Base-by-base conservation (phyloP, 2,888 invertebrate genomes). In the Zaprionus lineosus region DNA sequence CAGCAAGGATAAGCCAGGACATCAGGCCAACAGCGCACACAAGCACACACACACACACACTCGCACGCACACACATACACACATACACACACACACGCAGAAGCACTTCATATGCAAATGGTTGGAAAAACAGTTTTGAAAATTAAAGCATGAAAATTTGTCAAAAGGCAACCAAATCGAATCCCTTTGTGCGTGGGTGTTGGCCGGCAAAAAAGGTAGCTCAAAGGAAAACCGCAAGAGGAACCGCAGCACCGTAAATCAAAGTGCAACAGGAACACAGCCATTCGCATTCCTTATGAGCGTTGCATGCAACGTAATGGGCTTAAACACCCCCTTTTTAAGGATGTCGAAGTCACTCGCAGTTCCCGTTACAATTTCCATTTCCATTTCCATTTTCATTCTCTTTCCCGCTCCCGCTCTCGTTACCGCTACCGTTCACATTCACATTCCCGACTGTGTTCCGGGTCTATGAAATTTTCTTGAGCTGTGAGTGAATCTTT, bases 81-180 rank as follows among this genome's bases (percentile, higher is more conserved):
- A 36, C 16, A 18, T 5, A 36, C 41, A 14, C 26, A 33, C 26
- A 47, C 37, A 21, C 21, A 7, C 9, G 28, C 29, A 28, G 1
- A 28, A 7, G 11, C 24, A 24, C n/a, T 15, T 2, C 44, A 52
- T 73, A 75, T 70, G 73, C 85, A 83, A 79, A 82, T 60, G 64
- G 7, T 37, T 8, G 8, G n/a, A n/a, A 46, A 65, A 60, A 37
- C 37, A 33, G 34, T 53, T 47, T 19, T 37, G 16, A 58, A 57
- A 84, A 79, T 84, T 77, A 84, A 85, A 84, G 84, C 86, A 68
- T 83, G 85, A 79, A 68, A 79, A 68, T 79, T 77, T 61, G 63
- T 73, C 60, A 74, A 72, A 65, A 59, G 46, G 47, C 48, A 59
- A 48, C 48, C 51, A 48, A 55, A 63, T 47, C 58, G 55, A 63